Base-by-base conservation (phyloP, 2,888 invertebrate genomes). In the Xiphydria camelus region DNA sequence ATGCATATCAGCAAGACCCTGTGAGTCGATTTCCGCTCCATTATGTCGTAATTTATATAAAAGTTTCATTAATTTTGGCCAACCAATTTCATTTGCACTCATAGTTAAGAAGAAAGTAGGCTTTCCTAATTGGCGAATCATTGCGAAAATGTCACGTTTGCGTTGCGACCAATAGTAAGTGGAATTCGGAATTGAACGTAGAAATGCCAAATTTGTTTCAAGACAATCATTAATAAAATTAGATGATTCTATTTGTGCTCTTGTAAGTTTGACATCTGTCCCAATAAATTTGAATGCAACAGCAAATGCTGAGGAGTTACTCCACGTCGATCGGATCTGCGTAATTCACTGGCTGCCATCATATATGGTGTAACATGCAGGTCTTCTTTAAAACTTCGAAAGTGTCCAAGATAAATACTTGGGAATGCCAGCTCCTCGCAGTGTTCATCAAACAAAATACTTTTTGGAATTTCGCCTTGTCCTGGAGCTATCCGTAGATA, bases 371-470 rank as follows among this genome's bases (percentile, higher is more conserved):
- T 71, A 3, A 66, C 66, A 42, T 41, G 51, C 73, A 50, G 59
- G 42, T 45, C 51, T 34, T 55, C 35, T 51, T 71, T n/a, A n/a
- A n/a, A 76, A 4, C 6, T 21, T 4, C 43, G 67, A 61, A 40
- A 57, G 36, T 72, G 31, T 4, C 76, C 76, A 18, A 45, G 60
- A 61, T 77, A 77, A 55, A 76, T 76, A 14, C 45, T 15, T 3
- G 75, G 76, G 57, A 76, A 76, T 2, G 75, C 73, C 12, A 76
- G 38, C 42, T 76, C 75, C 66, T 75, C 75, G 7, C 71, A 71
- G 61, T 74, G 68, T 46, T 55, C 57, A 50, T 75, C 75, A 34
- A 65, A 70, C 52, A 75, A 51, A 41, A 70, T 61, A 55, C 61
- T 68, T 1, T 58, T 53, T 23, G 70, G 66, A 3, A 31, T 56